phyloP scores from a whole-genome alignment of 2,888 invertebrate species.

The Caradrina clavipalpis region DNA sequence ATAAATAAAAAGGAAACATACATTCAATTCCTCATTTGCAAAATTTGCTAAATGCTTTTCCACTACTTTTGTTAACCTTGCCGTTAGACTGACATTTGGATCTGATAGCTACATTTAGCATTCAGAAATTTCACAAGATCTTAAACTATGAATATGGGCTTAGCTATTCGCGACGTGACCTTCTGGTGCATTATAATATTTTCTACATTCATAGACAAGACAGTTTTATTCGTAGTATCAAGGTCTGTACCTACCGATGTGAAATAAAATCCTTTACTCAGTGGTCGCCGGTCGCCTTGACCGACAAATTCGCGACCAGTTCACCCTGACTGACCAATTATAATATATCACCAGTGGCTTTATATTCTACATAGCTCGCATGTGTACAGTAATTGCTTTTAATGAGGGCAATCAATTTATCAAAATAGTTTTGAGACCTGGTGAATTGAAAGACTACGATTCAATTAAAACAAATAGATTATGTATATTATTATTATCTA shows the following conservation, averaged over 20 bases:
- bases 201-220: not conserved
- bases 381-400: not conserved
- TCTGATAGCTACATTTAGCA: not conserved
- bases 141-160: not conserved
- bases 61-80: not conserved
- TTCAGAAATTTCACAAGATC: not conserved
- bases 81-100: not conserved
- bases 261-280: conserved; percentile 9
- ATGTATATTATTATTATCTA: no score
- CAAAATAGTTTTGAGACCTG: not conserved
- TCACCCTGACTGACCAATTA: conserved; percentile 6
- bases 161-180: not conserved
- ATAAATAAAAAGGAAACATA: no score
- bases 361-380: conserved; percentile 4
- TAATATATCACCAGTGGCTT: not conserved
- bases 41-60: no score
- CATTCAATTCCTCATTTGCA: no score
- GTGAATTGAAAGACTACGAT: not conserved
- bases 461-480: not conserved
- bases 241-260: conserved; percentile 12
- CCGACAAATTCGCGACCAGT: conserved; percentile 6
- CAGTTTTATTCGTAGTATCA: conserved; percentile 6
- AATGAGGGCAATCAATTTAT: conserved; percentile 2
- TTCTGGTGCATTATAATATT: not conserved
- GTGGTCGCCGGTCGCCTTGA: conserved; percentile 32